A percentile compares a stretch with the other conserved stretches of the same genome.
Evolutionary conservation across 2,113 vertebrate genomes (phyloP).

Genomic region (Catharus minimus): DNA sequence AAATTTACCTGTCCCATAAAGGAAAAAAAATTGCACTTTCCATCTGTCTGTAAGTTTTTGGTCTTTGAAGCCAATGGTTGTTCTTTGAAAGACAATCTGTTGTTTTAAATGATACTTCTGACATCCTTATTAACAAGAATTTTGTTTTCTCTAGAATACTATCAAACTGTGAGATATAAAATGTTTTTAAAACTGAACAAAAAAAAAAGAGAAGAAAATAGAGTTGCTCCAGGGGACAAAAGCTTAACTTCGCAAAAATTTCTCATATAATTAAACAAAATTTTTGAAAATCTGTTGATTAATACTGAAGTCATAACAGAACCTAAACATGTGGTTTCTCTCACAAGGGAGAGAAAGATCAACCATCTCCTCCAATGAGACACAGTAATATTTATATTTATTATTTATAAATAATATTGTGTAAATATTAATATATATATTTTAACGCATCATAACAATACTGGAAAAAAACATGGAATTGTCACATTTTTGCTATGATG

Average conservation of each 20-base stretch:
- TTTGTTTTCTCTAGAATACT: neutral
- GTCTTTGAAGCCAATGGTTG: neutral
- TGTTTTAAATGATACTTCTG: neutral
- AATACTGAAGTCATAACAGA: neutral
- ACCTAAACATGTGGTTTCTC: neutral
- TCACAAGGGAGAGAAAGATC: neutral
- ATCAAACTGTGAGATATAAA: neutral
- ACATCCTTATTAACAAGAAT: neutral
- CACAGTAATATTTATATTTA: neutral
- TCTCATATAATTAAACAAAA: neutral
- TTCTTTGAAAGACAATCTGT: neutral
- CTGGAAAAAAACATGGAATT: neutral
- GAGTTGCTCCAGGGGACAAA: neutral
- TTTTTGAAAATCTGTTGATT: neutral
- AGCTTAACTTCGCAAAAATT: neutral
- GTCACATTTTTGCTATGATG: neutral
- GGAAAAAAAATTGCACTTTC: slow-evolving; percentile 28
- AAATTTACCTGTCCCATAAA: slow-evolving; percentile 60
- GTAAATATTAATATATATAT: neutral
- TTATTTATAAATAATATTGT: neutral
- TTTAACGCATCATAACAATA: neutral
- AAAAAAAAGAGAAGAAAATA: neutral
- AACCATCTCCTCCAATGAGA: neutral
- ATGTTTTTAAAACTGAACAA: neutral
- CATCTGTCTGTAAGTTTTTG: slow-evolving; percentile 40